Conservation (phyloP, 2,797 vertebrate species). For the Capromys pilorides region DNA sequence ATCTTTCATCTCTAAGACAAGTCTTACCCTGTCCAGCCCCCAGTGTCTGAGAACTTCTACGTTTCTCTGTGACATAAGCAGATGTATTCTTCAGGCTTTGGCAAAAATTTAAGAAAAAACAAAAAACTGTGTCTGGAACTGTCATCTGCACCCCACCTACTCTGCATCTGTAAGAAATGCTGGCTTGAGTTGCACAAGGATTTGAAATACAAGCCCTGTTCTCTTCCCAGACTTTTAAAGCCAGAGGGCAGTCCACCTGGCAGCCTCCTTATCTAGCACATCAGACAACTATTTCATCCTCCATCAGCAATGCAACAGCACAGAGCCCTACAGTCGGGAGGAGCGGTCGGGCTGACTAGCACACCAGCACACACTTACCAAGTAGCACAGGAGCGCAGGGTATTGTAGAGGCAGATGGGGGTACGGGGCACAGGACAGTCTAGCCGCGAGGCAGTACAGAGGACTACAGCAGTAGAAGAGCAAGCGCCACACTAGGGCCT, state of each 20-base stretch:
- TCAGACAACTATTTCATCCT: background rate
- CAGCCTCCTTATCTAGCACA: background rate
- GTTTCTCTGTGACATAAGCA: background rate
- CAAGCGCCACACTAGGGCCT: too few species aligned
- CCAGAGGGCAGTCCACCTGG: background rate
- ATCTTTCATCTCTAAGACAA: background rate
- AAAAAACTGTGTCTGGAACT: background rate
- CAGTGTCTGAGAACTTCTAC: background rate
- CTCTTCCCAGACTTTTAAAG: background rate
- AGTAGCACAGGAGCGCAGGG: background rate
- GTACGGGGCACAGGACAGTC: background rate
- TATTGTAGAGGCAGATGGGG: rapidly evolving
- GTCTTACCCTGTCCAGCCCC: background rate
- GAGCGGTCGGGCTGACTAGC: rapidly evolving
- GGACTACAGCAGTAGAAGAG: rapidly evolving
- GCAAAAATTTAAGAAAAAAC: constrained; percentile 12
- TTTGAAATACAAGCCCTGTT: background rate
- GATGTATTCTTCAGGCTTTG: background rate
- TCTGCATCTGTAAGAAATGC: background rate
- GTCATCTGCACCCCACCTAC: background rate
- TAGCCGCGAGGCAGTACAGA: too few species aligned
- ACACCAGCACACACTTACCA: background rate
- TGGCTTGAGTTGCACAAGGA: background rate
- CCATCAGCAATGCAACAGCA: background rate
- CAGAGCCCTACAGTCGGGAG: rapidly evolving